Conservation (phyloP, 2,113 vertebrate species). For the Narcine bancroftii region DNA sequence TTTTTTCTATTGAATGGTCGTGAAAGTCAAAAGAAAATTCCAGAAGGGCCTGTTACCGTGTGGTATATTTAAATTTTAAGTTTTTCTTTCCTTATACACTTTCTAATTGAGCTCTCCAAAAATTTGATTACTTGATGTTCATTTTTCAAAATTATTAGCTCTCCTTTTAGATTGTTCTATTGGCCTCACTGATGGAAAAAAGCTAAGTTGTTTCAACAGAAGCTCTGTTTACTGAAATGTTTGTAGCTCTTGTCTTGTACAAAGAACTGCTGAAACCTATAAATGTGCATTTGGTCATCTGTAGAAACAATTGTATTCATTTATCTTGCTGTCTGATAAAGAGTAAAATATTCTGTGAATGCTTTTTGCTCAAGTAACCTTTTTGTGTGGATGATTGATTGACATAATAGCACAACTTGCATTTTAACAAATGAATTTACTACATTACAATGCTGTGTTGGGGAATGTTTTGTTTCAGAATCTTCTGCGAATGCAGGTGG, state of each 20-base stretch:
- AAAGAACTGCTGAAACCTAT: background rate
- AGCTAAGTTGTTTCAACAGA: background rate
- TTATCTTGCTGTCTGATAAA: background rate
- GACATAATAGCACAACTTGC: background rate
- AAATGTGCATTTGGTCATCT: background rate
- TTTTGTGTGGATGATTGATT: background rate
- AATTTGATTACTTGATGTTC: background rate
- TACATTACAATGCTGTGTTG: slow-evolving; percentile 63
- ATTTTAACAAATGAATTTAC: background rate
- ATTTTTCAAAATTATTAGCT: background rate
- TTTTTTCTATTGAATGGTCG: background rate
- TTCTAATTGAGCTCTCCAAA: background rate
- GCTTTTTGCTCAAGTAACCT: background rate
- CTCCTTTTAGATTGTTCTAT: too few relatives aligned
- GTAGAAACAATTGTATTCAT: background rate
- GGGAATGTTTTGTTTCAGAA: slow-evolving; percentile 76
- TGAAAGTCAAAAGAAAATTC: background rate
- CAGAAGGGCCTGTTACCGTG: too few relatives aligned
- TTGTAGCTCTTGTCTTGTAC: background rate
- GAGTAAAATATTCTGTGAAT: background rate
- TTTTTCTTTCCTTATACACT: too few relatives aligned
- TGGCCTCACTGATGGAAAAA: background rate
- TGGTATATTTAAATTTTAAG: too few relatives aligned
- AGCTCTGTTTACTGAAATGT: background rate
- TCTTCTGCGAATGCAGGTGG: slow-evolving; percentile 71